Conservation (phyloP, 2,888 invertebrate species). For the Pyrochroa serraticornis region DNA sequence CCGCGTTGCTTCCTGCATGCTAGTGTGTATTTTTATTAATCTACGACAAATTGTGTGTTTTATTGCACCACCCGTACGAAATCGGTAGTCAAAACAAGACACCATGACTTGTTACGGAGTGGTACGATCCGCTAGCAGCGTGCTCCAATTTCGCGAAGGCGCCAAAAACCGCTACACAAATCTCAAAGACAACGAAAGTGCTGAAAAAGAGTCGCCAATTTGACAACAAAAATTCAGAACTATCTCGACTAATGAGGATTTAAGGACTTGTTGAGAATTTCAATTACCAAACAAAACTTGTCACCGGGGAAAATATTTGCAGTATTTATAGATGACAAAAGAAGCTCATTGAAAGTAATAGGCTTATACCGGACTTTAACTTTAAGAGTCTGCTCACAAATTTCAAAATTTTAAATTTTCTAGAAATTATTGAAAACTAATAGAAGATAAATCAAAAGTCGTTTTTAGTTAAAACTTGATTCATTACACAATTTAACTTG, state of each 20-base stretch:
- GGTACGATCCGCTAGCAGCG: slow-evolving; percentile 41
- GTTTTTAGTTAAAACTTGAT: too few species aligned
- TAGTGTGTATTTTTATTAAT: background rate
- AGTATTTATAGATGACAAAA: too few species aligned
- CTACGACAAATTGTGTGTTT: background rate
- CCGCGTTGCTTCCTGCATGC: background rate
- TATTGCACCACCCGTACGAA: slow-evolving; percentile 19
- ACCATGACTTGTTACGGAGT: slow-evolving; percentile 47
- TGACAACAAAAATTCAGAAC: slow-evolving; percentile 1
- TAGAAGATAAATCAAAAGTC: too few species aligned
- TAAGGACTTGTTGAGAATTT: background rate
- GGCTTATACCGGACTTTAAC: too few species aligned
- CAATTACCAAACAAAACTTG: too few species aligned
- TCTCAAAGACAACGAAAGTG: slow-evolving; percentile 41
- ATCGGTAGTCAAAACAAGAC: slow-evolving; percentile 33
- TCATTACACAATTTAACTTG: too few species aligned
- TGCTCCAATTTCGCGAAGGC: slow-evolving; percentile 33
- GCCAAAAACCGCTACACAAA: slow-evolving; percentile 25
- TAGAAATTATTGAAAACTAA: too few species aligned
- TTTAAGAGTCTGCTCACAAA: too few species aligned
- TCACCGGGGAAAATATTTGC: too few species aligned
- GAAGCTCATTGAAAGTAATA: too few species aligned
- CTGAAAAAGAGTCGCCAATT: slow-evolving; percentile 29
- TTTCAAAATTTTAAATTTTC: too few species aligned
- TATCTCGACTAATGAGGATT: slow-evolving; percentile 12